Evolutionary conservation across 2,113 vertebrate genomes (phyloP).

Genomic region (Litocranius walleri): DNA sequence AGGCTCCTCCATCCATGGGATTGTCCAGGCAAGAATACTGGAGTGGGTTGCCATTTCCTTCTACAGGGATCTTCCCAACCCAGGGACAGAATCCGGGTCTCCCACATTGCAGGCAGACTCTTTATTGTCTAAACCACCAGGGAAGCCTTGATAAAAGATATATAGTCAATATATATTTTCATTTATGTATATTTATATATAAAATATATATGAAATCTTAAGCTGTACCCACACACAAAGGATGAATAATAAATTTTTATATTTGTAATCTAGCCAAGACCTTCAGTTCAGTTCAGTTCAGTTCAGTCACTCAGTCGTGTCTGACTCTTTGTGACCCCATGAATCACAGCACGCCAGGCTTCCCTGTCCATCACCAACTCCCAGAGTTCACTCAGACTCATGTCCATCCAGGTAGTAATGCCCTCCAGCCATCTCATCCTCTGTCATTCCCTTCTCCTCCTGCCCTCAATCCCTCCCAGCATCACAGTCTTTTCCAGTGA

Average conservation of each 20-base stretch:
- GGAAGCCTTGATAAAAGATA: neutral
- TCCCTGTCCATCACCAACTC: no score
- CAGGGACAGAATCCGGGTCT: neutral
- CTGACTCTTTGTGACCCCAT: no score
- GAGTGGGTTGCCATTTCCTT: neutral
- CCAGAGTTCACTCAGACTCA: no score
- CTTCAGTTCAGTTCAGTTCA: neutral
- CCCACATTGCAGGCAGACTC: neutral
- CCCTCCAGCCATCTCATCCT: no score
- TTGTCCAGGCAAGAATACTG: neutral
- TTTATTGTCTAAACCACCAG: neutral
- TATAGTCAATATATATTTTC: neutral
- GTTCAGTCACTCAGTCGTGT: no score
- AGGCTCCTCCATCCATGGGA: neutral
- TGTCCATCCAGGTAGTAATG: no score
- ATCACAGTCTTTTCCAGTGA: no score
- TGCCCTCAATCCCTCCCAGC: no score
- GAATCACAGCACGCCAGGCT: no score
- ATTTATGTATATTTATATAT: neutral
- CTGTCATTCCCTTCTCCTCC: no score
- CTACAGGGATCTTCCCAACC: neutral
- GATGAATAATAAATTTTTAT: neutral
- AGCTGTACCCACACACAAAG: neutral
- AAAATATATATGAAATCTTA: neutral
- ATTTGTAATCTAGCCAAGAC: neutral